phyloP scores from a whole-genome alignment of 2,797 vertebrate genomes.

The Oreochromis mossambicus region DNA sequence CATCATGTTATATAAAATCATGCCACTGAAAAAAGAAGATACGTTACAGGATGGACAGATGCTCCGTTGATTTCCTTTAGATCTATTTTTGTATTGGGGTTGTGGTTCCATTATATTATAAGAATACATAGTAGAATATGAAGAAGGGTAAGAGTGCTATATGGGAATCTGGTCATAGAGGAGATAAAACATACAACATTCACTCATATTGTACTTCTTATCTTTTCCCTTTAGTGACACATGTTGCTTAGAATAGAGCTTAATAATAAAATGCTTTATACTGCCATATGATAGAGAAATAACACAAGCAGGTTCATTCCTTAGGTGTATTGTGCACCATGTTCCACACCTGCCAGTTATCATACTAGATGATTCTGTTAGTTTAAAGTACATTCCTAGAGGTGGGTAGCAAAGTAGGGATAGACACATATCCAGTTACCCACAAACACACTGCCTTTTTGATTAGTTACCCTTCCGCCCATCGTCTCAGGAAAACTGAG shows the following conservation, averaged over 20 bases:
- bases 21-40: conserved; percentile 64
- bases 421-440: conserved; percentile 67
- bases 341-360: conserved; percentile 71
- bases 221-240: conserved; percentile 70
- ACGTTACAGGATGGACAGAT: conserved; percentile 66
- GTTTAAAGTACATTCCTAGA: conserved; percentile 76
- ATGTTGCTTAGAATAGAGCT: conserved; percentile 74
- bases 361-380: conserved; percentile 66
- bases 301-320: conserved; percentile 78
- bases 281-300: conserved; percentile 75
- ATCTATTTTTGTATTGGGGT: conserved; percentile 79
- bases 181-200: conserved; percentile 49
- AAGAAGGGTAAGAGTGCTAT: conserved; percentile 31
- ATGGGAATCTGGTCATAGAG: conserved; percentile 46
- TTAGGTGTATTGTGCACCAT: conserved; percentile 68
- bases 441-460: conserved; percentile 73
- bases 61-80: conserved; percentile 74
- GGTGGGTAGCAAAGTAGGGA: conserved; percentile 62
- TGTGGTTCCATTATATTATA: conserved; percentile 63
- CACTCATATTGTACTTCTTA: conserved; percentile 61
- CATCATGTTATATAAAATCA: conserved; percentile 57
- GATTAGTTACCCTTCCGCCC: conserved; percentile 63
- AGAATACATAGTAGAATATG: conserved; percentile 58
- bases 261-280: conserved; percentile 79
- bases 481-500: conserved; percentile 76